Base-by-base conservation (phyloP, 2,797 vertebrate genomes). In the Neosalanx taihuensis region DNA sequence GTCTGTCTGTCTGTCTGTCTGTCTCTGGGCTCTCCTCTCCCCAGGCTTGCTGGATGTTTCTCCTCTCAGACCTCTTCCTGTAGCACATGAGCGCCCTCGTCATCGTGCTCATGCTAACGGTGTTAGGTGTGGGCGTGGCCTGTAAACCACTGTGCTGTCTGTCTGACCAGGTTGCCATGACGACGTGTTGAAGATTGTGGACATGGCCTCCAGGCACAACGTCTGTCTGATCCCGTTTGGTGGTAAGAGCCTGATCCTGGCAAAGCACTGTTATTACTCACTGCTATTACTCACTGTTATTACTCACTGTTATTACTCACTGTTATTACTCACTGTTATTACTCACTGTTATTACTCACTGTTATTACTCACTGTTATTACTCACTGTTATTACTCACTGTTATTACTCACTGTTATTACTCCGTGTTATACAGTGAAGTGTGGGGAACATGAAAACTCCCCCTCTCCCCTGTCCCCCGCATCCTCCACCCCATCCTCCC, bases 201-300 rank as follows among this genome's bases (percentile, higher is more conserved):
- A 96, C 74, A 91, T 99, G 89, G 96, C 97, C 0, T 95, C 94
- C 92, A 97, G 95, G 92, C 94, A 98, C 85, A 94, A 96, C 81
- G 89, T 97, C 86, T 99, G 98, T 93, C 86, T 99, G 88, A 99
- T 99, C 84, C 98, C 98, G 41, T 97, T 94, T 88, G 98, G 97
- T 86, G 97, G 98, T 97, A 91, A 93, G 96, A 88, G 79, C 85
- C 15, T 18, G 29, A 53, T 71, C 2, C 33, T 10, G 0, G 31
- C 20, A 20, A 53, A 41, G 33, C 46, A 64, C 26, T 31, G 9
- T 62, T 10, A 59, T 29, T 15, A 18, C 15, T 53, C 56, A 6
- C 18, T 58, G 56, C n/a, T 58, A 10, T 23, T 23, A n/a, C 37
- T n/a, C n/a, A n/a, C n/a, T n/a, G n/a, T n/a, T n/a, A n/a, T n/a